A percentile compares a stretch with the other conserved stretches of the same genome.
Evolutionary conservation across 2,797 vertebrate genomes (phyloP).

Genomic region (Graptemys geographica): DNA sequence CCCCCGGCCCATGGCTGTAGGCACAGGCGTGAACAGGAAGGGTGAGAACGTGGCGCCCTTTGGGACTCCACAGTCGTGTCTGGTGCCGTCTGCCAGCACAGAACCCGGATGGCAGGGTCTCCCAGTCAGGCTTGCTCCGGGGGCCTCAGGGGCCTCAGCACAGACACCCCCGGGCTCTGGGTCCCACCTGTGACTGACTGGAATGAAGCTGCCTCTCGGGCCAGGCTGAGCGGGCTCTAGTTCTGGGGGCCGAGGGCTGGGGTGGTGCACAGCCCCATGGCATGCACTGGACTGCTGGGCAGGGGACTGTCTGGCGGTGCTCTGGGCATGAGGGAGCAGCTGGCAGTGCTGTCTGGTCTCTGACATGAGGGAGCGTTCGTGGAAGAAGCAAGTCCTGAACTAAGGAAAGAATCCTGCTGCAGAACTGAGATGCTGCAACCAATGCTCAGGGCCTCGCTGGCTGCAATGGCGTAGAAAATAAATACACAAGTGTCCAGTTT

Average conservation of each 20-base stretch:
- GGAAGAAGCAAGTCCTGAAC: not conserved
- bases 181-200: not conserved
- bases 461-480: conserved; percentile 48
- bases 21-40: not conserved
- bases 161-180: not conserved
- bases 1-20: too few species aligned
- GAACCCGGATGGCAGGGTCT: too few species aligned
- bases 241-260: not conserved
- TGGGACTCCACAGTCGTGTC: not conserved
- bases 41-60: too few species aligned
- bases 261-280: not conserved
- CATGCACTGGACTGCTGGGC: not conserved
- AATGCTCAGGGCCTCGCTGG: not conserved
- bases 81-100: not conserved
- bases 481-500: conserved; percentile 72
- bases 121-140: not conserved
- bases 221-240: too few species aligned
- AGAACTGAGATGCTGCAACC: not conserved
- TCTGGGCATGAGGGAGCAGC: not conserved
- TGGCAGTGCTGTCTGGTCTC: not conserved
- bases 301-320: not conserved
- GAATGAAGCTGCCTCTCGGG: too few species aligned
- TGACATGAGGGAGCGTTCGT: not conserved
- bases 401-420: too few species aligned
- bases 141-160: too few species aligned